Evolutionary conservation across 2,888 invertebrate genomes (phyloP).

Genomic region (Tipula lateralis): DNA sequence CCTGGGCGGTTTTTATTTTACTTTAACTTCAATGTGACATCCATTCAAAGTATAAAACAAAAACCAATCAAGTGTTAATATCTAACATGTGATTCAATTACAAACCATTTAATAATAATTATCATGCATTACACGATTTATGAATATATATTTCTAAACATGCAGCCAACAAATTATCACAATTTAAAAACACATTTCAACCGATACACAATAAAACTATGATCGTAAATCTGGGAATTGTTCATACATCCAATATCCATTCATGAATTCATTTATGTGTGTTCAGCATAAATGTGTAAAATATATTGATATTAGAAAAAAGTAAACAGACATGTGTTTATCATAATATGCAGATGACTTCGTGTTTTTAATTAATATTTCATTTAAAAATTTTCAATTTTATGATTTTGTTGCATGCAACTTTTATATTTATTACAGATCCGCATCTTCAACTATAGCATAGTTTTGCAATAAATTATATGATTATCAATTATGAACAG

Average conservation of each 20-base stretch:
- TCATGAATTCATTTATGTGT: neutral
- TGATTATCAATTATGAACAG: neutral
- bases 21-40: neutral
- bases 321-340: neutral
- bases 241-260: neutral
- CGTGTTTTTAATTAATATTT: neutral
- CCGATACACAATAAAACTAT: neutral
- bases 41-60: too few species aligned
- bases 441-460: neutral
- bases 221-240: neutral
- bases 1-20: neutral
- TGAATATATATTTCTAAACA: neutral
- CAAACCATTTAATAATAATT: neutral
- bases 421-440: neutral
- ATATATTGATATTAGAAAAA: neutral
- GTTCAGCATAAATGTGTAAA: neutral
- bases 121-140: neutral
- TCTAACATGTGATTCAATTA: neutral
- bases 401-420: neutral
- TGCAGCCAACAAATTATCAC: neutral
- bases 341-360: neutral
- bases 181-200: neutral
- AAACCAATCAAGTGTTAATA: neutral
- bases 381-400: neutral
- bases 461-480: neutral